phyloP scores from a whole-genome alignment of 2,797 vertebrate genomes.

The Aphelocoma californica region DNA sequence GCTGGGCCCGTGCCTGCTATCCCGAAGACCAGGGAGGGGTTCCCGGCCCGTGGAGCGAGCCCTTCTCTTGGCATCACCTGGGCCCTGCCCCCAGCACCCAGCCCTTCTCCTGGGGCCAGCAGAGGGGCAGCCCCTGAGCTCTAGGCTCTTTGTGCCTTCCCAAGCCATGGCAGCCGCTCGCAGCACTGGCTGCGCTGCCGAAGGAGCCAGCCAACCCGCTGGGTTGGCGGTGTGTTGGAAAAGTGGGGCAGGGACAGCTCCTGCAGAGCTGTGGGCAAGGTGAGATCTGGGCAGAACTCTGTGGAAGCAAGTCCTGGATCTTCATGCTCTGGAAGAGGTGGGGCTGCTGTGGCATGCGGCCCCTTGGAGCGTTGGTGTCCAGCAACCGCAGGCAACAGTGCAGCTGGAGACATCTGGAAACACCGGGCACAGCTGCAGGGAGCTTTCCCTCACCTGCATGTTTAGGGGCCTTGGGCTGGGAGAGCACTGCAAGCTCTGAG shows the following conservation, averaged over 20 bases:
- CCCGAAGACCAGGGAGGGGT: no score
- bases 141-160: background rate
- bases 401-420: background rate
- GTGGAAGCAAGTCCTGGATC: background rate
- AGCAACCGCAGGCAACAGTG: background rate
- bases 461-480: background rate
- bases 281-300: background rate
- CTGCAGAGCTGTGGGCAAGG: background rate
- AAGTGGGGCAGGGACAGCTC: background rate
- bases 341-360: accelerated
- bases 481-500: background rate
- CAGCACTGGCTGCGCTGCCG: background rate
- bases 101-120: background rate
- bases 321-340: background rate
- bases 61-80: background rate
- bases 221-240: background rate
- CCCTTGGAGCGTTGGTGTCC: background rate
- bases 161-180: accelerated
- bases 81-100: background rate
- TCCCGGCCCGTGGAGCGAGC: accelerated
- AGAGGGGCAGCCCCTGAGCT: background rate
- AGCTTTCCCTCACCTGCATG: background rate
- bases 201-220: background rate
- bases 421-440: accelerated
- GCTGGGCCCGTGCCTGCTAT: background rate